These are phyloP conservation scores for Temnothorax nylanderi DNA, from an alignment of 1,140 invertebrate species.

Conservation along the genomic window DNA sequence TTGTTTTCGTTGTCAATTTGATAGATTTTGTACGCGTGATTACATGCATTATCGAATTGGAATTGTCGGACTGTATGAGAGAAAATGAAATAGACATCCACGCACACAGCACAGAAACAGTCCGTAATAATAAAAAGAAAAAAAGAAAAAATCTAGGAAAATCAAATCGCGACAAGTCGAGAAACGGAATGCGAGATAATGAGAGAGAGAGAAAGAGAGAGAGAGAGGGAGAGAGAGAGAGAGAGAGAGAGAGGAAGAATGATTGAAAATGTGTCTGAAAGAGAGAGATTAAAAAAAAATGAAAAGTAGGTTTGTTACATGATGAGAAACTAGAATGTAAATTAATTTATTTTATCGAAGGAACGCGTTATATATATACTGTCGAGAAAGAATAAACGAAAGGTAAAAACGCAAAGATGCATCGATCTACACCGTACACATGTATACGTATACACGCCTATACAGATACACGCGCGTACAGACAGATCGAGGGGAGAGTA, in stretches of 20 bases:
- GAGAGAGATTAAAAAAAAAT: constrained; percentile 39
- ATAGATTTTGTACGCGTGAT: constrained; percentile 80
- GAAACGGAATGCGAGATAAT: constrained; percentile 11
- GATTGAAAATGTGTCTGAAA: constrained; percentile 38
- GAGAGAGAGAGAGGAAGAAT: constrained; percentile 15
- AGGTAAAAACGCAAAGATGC: constrained; percentile 31
- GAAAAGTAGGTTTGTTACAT: constrained; percentile 74
- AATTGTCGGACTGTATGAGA: constrained; percentile 68
- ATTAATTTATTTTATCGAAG: constrained; percentile 82
- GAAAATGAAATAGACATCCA: constrained; percentile 34
- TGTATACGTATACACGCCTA: background rate
- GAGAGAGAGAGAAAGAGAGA: constrained; percentile 39
- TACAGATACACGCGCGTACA: constrained; percentile 22
- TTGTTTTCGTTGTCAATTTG: constrained; percentile 78
- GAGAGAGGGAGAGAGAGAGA: background rate
- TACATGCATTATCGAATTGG: constrained; percentile 76
- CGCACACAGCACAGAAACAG: constrained; percentile 2
- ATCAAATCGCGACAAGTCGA: constrained; percentile 68
- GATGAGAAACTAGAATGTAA: constrained; percentile 79
- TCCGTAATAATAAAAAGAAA: constrained; percentile 54
- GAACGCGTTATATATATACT: constrained; percentile 61
- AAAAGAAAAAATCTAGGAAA: constrained; percentile 34
- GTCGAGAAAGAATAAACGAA: constrained; percentile 47
- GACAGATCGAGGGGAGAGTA: constrained; percentile 43
- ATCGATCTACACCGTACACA: constrained; percentile 33